Conservation (phyloP, 64 coral and sea anemone species). For the Montipora sp. region DNA sequence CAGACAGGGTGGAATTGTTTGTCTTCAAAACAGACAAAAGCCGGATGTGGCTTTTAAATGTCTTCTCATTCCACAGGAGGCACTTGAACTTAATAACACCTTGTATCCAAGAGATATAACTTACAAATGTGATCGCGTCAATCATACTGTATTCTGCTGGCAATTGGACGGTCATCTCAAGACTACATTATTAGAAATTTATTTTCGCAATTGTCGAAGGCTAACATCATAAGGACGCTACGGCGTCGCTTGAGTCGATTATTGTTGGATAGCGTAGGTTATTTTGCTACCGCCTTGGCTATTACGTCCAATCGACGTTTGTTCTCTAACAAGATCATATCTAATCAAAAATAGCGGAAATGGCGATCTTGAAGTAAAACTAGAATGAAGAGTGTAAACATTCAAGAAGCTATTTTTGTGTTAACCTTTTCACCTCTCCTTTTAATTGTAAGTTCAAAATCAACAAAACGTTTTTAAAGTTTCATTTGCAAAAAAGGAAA, state of each 20-base stretch:
- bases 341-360: slow-evolving; percentile 25
- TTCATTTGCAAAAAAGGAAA: not conserved
- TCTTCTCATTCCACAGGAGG: slow-evolving; percentile 18
- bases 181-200: slow-evolving; percentile 8
- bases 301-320: not conserved
- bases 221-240: not conserved
- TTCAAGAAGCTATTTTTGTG: slow-evolving; percentile 9
- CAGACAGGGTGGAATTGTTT: slow-evolving; percentile 29
- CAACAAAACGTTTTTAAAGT: slow-evolving; percentile 5
- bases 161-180: not conserved
- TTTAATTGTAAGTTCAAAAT: not conserved
- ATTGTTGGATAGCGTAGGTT: not conserved
- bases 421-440: not conserved
- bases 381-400: slow-evolving; percentile 15
- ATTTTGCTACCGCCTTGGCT: not conserved
- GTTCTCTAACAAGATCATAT: slow-evolving; percentile 21
- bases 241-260: not conserved
- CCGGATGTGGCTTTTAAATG: slow-evolving; percentile 57
- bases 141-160: not conserved
- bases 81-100: slow-evolving; percentile 22
- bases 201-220: not conserved
- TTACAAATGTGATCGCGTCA: slow-evolving; percentile 28
- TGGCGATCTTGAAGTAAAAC: slow-evolving; percentile 29
- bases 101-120: slow-evolving; percentile 36
- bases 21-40: slow-evolving; percentile 12